These are phyloP conservation scores for Chanos chanos DNA, from an alignment of 2,797 vertebrate genomes.

Conservation along the genomic window DNA sequence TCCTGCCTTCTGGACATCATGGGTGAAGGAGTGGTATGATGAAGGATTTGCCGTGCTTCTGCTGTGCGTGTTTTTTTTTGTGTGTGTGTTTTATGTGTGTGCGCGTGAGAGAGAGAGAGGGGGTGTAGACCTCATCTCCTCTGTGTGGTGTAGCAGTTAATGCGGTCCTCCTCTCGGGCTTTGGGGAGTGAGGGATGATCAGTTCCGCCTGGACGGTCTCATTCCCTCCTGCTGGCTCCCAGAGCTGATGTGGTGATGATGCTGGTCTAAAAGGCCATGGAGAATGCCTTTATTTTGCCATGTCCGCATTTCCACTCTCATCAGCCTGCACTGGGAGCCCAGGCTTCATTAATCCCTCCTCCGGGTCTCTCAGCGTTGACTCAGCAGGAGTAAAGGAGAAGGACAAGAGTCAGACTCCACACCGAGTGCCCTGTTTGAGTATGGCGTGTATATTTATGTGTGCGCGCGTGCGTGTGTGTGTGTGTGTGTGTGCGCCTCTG, in stretches of 20 bases:
- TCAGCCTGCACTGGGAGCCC: too few species aligned
- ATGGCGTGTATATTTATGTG: too few species aligned
- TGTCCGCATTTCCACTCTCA: too few species aligned
- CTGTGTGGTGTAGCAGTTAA: not conserved
- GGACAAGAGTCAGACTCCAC: not conserved
- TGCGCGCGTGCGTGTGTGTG: too few species aligned
- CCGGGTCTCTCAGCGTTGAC: not conserved
- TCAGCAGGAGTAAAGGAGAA: not conserved
- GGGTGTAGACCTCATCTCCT: conserved; percentile 9
- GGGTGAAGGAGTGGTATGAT: conserved; percentile 39
- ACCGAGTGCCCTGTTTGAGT: too few species aligned
- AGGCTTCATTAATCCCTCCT: not conserved
- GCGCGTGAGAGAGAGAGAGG: not conserved
- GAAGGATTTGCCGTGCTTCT: conserved; percentile 21
- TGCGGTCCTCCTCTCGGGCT: not conserved
- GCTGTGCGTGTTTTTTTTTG: conserved; percentile 5
- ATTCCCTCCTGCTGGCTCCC: not conserved
- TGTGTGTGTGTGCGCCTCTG: not conserved
- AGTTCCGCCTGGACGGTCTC: conserved; percentile 1
- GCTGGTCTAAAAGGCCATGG: not conserved
- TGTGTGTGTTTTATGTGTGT: conserved; percentile 16
- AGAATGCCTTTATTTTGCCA: not conserved
- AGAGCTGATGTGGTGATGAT: not conserved
- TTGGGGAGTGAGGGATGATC: not conserved
- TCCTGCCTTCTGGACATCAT: conserved; percentile 7